phyloP scores from a whole-genome alignment of 2,797 vertebrate species.

The Adelosebastes latens region DNA sequence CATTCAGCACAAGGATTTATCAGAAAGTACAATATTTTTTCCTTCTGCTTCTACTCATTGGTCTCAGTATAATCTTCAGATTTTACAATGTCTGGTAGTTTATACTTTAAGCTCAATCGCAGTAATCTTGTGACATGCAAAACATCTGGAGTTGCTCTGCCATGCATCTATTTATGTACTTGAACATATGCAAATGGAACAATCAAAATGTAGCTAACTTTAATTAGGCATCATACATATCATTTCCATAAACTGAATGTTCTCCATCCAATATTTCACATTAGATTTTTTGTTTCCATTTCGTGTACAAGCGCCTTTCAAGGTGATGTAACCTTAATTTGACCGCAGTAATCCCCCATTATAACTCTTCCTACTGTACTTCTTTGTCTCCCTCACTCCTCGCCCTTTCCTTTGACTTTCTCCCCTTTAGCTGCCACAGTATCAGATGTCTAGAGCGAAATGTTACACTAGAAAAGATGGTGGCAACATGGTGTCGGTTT shows the following conservation, averaged over 20 bases:
- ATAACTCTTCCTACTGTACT: not conserved
- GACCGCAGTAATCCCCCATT: not conserved
- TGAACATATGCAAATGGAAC: not conserved
- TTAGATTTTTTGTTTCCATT: not conserved
- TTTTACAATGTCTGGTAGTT: not conserved
- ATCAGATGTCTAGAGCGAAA: slow-evolving; percentile 47
- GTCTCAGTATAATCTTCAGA: not conserved
- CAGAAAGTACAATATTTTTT: not conserved
- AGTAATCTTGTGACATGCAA: not conserved
- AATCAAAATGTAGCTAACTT: not conserved
- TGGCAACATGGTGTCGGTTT: slow-evolving; percentile 37
- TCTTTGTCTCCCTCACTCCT: slow-evolving; percentile 10
- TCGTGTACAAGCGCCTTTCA: not conserved
- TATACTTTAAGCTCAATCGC: not conserved
- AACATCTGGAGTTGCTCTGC: not conserved
- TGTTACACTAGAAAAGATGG: slow-evolving; percentile 30
- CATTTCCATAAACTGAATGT: not conserved
- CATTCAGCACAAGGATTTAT: not conserved
- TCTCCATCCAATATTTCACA: not conserved
- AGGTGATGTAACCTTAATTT: not conserved
- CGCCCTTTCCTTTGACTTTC: not conserved
- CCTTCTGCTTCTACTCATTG: not conserved
- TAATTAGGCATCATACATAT: not conserved
- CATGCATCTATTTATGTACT: not conserved
- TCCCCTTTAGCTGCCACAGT: slow-evolving; percentile 2